These are phyloP conservation scores for Orthonyx spaldingii DNA, from an alignment of 2,113 vertebrate genomes.

Conservation along the genomic window DNA sequence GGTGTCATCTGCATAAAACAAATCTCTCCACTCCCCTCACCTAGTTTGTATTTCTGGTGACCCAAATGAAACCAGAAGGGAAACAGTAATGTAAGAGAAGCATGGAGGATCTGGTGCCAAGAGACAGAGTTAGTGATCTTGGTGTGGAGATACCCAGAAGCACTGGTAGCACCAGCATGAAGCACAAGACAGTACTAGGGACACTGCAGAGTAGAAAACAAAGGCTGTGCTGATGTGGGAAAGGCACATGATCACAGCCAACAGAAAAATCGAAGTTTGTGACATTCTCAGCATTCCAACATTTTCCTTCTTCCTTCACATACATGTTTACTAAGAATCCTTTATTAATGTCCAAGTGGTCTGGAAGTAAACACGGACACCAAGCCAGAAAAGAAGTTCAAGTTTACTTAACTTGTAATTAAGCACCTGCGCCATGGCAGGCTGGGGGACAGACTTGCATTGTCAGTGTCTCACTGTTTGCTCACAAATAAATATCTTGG, in stretches of 20 bases:
- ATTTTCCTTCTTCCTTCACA: not conserved
- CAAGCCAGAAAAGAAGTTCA: not conserved
- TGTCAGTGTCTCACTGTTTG: not conserved
- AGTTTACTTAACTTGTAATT: not conserved
- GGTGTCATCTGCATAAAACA: not conserved
- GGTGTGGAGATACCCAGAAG: not conserved
- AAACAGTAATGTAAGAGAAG: not conserved
- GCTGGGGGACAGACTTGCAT: not conserved
- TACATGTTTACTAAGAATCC: not conserved
- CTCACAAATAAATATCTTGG: not conserved
- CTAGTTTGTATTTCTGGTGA: not conserved
- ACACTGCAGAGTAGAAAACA: not conserved
- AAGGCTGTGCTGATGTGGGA: not conserved
- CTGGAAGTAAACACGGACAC: not conserved
- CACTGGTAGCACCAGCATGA: not conserved
- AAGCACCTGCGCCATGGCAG: not conserved
- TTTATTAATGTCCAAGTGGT: not conserved
- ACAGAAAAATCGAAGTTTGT: not conserved
- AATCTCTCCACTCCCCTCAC: not conserved
- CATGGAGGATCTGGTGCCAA: not conserved
- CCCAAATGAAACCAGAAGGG: not conserved
- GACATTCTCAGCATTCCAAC: not conserved
- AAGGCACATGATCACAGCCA: not conserved
- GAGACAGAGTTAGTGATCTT: not conserved
- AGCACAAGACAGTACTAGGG: not conserved